Evolutionary conservation across 1,140 invertebrate species (phyloP), one percentile per base, ranked within the genome.

Genomic region (Xylocopa sonorina): DNA sequence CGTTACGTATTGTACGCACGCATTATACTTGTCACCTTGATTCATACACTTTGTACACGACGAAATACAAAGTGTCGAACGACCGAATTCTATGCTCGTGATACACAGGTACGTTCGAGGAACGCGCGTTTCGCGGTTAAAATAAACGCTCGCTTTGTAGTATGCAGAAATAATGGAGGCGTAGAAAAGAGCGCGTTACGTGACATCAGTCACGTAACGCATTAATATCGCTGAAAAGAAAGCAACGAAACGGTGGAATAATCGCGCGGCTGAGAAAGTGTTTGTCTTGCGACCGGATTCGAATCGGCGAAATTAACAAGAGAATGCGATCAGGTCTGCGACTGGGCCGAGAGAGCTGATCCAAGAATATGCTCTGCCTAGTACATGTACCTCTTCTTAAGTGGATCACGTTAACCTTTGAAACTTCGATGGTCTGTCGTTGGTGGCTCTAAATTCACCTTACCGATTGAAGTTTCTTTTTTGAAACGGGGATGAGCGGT

Each of bases 281-380:
- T 48, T 16, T 34, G 41, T 60, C 24, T 27, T 3, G 27, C 32
- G 67, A 16, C 24, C 48, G 41, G 55, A 80, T 41, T 80, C 43
- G 63, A 80, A 66, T 75, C 73, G 63, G 78, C 43, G 63, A 46
- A 63, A 50, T 68, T 81, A 81, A 81, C 64, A 43, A 34, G 16
- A 82, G 82, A 88, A 81, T 78, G 84, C 80, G 81, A 87, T 86
- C 80, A 84, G 76, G 80, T 78, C 82, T 75, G 64, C 48, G 83
- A 82, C 80, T 84, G 80, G 76, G 82, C 81, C 60, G 83, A 77
- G 63, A 69, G 62, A 80, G 79, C 78, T 72, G 86, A 73, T 89
- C 86, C 86, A 88, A 88, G 82, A 89, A 89, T 89, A 89, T 74
- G 78, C 73, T 48, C 60, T 60, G 69, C 64, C 60, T 71, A 27